Evolutionary conservation across 1,140 invertebrate genomes (phyloP), one percentile per base, ranked within the genome.

Genomic region (Megathymus violae): DNA sequence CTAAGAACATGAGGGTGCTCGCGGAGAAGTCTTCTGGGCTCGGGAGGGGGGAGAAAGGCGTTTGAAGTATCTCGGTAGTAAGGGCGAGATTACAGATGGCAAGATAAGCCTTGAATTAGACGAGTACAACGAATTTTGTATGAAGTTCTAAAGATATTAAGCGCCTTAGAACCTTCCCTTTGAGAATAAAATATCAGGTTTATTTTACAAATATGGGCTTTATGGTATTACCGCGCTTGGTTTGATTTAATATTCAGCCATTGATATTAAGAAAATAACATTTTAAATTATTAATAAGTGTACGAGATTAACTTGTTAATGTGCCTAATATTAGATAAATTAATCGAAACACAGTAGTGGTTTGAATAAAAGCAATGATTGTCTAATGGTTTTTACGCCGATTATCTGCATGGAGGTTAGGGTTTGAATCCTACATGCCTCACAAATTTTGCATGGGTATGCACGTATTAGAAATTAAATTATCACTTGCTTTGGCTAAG

Each of bases 41-140:
- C 7, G 48, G 64, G 31, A 62, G 52, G 60, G 64, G 65, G 56
- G 56, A 48, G 72, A 54, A 71, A 78, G 79, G 77, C 71, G 82
- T 78, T 75, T 64, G 77, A 83, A 76, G 75, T 76, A 83, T 76
- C 82, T 77, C 73, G 66, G 67, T 65, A 74, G 75, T 56, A 71
- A 75, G 77, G 72, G 79, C 72, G 79, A 86, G 85, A 88, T 88
- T 90, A 88, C 79, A 86, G 82, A 87, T 88, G 85, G 76, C 84
- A 88, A 76, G 88, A 88, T 88, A 90, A 90, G 82, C 88, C 74
- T 71, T 68, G 82, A 86, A 86, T 87, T 90, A 86, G 81, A 87
- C 11, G 34, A 36, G 34, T 87, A 88, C 84, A 85, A 83, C 82
- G 79, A 88, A 89, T 89, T 85, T 87, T 79, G 84, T 87, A 89